A percentile compares a stretch with the other conserved stretches of the same genome.
These are phyloP conservation scores for Liopterus haemorrhoidalis DNA, from an alignment of 2,888 invertebrate genomes.

Conservation along the genomic window DNA sequence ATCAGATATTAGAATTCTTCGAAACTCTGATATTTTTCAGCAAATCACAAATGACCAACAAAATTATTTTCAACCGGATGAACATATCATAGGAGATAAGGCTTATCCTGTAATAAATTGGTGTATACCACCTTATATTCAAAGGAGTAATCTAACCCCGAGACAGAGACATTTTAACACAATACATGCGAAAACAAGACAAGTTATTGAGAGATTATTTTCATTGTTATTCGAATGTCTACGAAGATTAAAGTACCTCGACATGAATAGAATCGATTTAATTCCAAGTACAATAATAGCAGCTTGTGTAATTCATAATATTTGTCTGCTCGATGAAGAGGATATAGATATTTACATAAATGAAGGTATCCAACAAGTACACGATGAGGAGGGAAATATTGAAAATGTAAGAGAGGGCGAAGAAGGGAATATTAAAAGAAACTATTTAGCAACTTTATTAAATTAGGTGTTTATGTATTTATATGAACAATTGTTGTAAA, in stretches of 20 bases:
- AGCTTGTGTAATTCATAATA: constrained; percentile 15
- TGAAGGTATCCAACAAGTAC: constrained; percentile 1
- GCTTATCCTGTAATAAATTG: constrained; percentile 7
- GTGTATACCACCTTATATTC: constrained; percentile 16
- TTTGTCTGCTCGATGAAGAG: constrained; percentile 9
- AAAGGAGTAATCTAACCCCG: constrained; percentile 1
- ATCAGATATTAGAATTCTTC: constrained; percentile 30
- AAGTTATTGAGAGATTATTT: constrained; percentile 13
- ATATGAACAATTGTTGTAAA: too few species aligned
- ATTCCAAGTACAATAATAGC: constrained; percentile 8
- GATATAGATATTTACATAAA: neutral
- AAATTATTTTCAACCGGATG: constrained; percentile 20
- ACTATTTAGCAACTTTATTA: too few species aligned
- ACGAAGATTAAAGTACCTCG: constrained; percentile 16
- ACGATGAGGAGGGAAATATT: neutral
- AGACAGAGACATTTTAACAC: constrained; percentile 10
- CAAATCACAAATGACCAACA: constrained; percentile 11
- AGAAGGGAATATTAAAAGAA: too few species aligned
- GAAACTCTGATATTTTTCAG: constrained; percentile 31
- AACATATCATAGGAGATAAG: too few species aligned
- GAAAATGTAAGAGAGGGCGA: too few species aligned
- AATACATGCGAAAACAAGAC: constrained; percentile 4
- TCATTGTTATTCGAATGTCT: too few species aligned
- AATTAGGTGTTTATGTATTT: too few species aligned
- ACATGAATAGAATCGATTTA: constrained; percentile 13